phyloP scores from a whole-genome alignment of 2,888 invertebrate genomes.

The Dorcus parallelipipedus region DNA sequence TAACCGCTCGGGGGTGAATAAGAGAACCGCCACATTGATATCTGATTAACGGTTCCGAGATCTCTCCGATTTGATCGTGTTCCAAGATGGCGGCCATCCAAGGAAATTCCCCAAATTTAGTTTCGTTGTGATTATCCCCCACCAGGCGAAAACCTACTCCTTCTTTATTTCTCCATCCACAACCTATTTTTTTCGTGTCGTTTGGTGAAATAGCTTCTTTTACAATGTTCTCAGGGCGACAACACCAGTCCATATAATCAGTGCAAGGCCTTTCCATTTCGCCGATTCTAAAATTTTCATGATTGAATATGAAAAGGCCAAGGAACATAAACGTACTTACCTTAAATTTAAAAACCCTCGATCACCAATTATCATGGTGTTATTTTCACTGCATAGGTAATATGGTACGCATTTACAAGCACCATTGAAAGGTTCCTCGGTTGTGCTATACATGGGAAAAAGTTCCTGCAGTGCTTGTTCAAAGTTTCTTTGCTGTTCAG shows the following conservation, averaged over 20 bases:
- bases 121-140: slow-evolving; percentile 62
- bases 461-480: too few species aligned
- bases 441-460: too few species aligned
- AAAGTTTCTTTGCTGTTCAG: too few species aligned
- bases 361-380: slow-evolving; percentile 68
- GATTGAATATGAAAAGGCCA: too few species aligned
- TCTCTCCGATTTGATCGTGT: slow-evolving; percentile 51
- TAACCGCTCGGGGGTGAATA: slow-evolving; percentile 69
- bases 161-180: slow-evolving; percentile 56
- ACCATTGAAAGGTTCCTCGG: too few species aligned
- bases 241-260: slow-evolving; percentile 58
- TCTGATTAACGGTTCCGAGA: slow-evolving; percentile 52
- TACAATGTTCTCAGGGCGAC: slow-evolving; percentile 42
- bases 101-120: slow-evolving; percentile 75
- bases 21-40: slow-evolving; percentile 80
- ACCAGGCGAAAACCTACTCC: slow-evolving; percentile 45
- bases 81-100: slow-evolving; percentile 76
- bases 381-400: slow-evolving; percentile 64
- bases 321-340: slow-evolving; percentile 44
- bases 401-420: slow-evolving; percentile 73
- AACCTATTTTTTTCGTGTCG: slow-evolving; percentile 64
- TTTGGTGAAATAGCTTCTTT: slow-evolving; percentile 31
- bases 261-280: slow-evolving; percentile 46
- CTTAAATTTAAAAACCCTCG: slow-evolving; percentile 73
- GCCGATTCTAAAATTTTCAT: neutral